These are phyloP conservation scores for Chrysaora quinquecirrha DNA, from an alignment of 30 jellyfish, hydroid and myxozoan genomes.

Conservation along the genomic window DNA sequence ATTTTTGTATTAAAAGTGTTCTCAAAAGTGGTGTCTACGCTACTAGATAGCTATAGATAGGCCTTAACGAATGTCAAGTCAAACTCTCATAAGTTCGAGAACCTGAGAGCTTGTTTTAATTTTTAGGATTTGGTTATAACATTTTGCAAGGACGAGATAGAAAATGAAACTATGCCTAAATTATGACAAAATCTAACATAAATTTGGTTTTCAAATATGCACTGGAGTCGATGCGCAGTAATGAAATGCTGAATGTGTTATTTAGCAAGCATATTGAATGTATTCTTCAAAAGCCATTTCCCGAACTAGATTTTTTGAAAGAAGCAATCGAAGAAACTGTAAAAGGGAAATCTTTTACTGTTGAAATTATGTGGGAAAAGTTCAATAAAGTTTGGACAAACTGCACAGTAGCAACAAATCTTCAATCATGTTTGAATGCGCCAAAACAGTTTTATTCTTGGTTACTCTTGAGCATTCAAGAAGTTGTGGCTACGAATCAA, in stretches of 20 bases:
- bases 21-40: no score
- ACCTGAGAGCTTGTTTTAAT: no score
- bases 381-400: constrained; percentile 23
- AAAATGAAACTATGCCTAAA: no score
- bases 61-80: no score
- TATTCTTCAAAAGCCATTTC: constrained; percentile 4
- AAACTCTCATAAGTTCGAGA: no score
- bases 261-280: background rate
- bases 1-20: no score
- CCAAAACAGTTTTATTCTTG: constrained; percentile 7
- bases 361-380: constrained; percentile 16
- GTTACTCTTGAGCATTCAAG: constrained; percentile 9
- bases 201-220: constrained; percentile 13
- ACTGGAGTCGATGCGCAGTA: constrained; percentile 1
- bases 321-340: constrained; percentile 7
- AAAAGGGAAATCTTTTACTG: constrained; percentile 2
- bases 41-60: no score
- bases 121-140: no score
- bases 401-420: background rate
- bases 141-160: no score
- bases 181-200: constrained; percentile 3
- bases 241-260: constrained; percentile 9
- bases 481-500: constrained; percentile 7
- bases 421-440: background rate
- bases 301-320: constrained; percentile 5